A percentile compares a stretch with the other conserved stretches of the same genome.
phyloP scores from a whole-genome alignment of 2,113 vertebrate genomes.

The Pholis gunnellus region DNA sequence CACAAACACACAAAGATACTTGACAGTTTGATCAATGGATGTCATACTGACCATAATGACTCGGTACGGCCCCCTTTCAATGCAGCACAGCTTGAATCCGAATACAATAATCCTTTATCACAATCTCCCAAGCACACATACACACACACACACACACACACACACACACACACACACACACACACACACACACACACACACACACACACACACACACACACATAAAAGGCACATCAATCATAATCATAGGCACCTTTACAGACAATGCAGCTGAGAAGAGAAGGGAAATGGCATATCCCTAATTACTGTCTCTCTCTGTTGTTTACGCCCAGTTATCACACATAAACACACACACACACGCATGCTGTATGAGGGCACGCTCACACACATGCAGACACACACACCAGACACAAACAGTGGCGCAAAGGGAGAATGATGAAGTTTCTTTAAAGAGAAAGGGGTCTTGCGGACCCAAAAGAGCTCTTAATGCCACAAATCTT shows the following conservation, averaged over 20 bases:
- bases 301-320: conserved; percentile 73
- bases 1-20: conserved; percentile 48
- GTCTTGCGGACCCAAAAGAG: conserved; percentile 29
- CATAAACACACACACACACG: conserved; percentile 37
- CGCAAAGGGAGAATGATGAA: conserved; percentile 28
- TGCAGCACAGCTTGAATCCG: conserved; percentile 67
- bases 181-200: conserved; percentile 24
- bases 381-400: not conserved
- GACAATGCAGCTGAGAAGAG: conserved; percentile 70
- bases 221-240: conserved; percentile 79
- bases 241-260: conserved; percentile 78
- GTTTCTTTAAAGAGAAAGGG: conserved; percentile 35
- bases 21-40: conserved; percentile 81
- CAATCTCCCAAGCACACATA: conserved; percentile 30
- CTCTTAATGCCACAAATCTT: conserved; percentile 20
- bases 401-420: conserved; percentile 9
- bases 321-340: conserved; percentile 57
- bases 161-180: conserved; percentile 10
- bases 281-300: conserved; percentile 74
- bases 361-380: not conserved
- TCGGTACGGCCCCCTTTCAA: conserved; percentile 69
- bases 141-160: conserved; percentile 15
- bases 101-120: conserved; percentile 73
- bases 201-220: conserved; percentile 22
- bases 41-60: conserved; percentile 77